Percentiles rank a stretch among this genome's conserved stretches.
Conservation (phyloP, 1,140 invertebrate genomes). For the Riptortus pedestris region DNA sequence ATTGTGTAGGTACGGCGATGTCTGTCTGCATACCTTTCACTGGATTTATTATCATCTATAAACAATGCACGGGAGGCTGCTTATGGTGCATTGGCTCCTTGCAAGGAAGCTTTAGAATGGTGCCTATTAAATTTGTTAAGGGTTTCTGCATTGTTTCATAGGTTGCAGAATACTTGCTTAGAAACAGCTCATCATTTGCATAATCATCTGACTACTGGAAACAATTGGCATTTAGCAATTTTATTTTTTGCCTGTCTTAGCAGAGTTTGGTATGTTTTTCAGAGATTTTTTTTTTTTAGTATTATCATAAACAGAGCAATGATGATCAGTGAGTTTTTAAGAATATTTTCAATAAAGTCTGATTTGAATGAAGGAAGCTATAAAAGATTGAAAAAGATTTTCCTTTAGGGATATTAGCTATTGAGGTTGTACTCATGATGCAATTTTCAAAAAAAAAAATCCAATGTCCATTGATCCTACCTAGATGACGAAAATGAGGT, state of each 20-base stretch:
- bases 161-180: neutral
- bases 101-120: constrained; percentile 2
- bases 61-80: neutral
- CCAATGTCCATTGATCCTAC: too few relatives aligned
- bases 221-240: neutral
- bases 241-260: constrained; percentile 2
- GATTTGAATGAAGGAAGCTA: too few relatives aligned
- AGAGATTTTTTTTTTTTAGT: neutral
- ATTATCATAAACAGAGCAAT: neutral
- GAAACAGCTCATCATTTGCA: constrained; percentile 1
- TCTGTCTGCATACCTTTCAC: neutral
- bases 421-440: neutral
- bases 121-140: neutral
- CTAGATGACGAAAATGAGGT: too few relatives aligned
- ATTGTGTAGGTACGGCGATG: neutral
- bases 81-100: neutral
- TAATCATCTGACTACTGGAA: constrained; percentile 2
- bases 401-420: neutral
- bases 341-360: too few relatives aligned
- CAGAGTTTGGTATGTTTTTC: neutral
- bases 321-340: too few relatives aligned
- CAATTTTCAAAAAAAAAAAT: neutral
- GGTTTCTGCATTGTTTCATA: neutral
- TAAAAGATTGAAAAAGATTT: neutral
- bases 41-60: neutral